Percentiles rank a stretch among this genome's conserved stretches.
Evolutionary conservation across 2,113 vertebrate species (phyloP).

Genomic region (Globicephala melas): DNA sequence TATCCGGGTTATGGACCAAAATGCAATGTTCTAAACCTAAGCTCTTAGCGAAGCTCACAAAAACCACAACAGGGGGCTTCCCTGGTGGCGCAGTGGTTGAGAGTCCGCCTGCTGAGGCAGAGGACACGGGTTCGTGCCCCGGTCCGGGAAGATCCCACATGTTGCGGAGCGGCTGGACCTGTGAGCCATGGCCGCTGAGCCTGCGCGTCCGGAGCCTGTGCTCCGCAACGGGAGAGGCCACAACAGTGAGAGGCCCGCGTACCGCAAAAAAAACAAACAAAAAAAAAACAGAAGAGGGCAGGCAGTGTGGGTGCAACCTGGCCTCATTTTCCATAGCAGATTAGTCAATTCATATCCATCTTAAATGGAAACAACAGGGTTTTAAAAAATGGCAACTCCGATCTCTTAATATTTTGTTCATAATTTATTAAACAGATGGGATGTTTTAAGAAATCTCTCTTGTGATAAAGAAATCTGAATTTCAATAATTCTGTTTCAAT

Average conservation of each 20-base stretch:
- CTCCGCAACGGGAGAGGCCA: too few species aligned
- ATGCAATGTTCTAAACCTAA: background rate
- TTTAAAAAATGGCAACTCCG: background rate
- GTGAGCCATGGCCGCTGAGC: too few species aligned
- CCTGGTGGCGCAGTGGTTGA: too few species aligned
- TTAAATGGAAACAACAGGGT: background rate
- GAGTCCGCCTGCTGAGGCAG: too few species aligned
- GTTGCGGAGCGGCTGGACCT: too few species aligned
- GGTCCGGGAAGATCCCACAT: too few species aligned
- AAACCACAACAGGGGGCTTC: background rate
- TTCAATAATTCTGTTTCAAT: background rate
- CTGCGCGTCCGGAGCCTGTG: too few species aligned
- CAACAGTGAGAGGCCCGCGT: too few species aligned
- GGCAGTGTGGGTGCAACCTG: background rate
- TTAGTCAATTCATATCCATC: background rate
- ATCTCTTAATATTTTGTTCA: background rate
- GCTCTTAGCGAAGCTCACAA: background rate
- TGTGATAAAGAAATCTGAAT: background rate
- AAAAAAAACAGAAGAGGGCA: background rate
- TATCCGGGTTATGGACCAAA: background rate
- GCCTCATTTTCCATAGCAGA: background rate
- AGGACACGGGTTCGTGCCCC: fast-evolving
- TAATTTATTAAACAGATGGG: background rate
- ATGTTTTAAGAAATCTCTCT: conserved; percentile 41
- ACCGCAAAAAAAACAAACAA: too few species aligned